Conservation (phyloP, 2,797 vertebrate species). For the Tinamus major region DNA sequence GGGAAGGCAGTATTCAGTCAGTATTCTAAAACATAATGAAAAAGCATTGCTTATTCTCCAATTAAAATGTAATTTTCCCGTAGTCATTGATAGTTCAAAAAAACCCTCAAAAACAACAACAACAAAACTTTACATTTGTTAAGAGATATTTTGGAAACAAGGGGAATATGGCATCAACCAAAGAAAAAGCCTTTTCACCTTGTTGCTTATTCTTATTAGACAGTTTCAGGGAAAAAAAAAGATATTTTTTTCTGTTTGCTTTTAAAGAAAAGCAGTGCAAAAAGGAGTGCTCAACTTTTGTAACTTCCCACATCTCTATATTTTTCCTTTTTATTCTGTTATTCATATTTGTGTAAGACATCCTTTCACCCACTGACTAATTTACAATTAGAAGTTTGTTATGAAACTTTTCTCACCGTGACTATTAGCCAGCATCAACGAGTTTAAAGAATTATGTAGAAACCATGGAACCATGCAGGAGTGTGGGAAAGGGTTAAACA, state of each 20-base stretch:
- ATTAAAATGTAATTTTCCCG: accelerated
- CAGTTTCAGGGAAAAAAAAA: neutral
- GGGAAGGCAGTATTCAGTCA: accelerated
- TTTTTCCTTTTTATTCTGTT: neutral
- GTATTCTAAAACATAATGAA: neutral
- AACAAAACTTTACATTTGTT: neutral
- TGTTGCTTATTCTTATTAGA: neutral
- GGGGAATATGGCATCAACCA: neutral
- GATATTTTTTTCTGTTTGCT: neutral
- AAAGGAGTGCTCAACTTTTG: neutral
- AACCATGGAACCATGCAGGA: accelerated
- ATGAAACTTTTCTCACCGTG: accelerated
- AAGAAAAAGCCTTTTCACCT: neutral
- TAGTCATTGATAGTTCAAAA: neutral
- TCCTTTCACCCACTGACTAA: neutral
- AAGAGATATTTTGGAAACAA: neutral
- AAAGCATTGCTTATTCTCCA: neutral
- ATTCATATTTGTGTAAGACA: neutral
- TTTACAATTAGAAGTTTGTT: accelerated
- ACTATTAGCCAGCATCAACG: accelerated
- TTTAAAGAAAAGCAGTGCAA: neutral
- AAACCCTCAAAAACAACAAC: too few relatives aligned
- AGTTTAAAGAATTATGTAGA: neutral
- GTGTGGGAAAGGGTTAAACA: neutral
- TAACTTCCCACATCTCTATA: accelerated